A percentile compares a stretch with the other conserved stretches of the same genome.
These are phyloP conservation scores for Xiphophorus birchmanni DNA, from an alignment of 2,797 vertebrate genomes.

Conservation along the genomic window DNA sequence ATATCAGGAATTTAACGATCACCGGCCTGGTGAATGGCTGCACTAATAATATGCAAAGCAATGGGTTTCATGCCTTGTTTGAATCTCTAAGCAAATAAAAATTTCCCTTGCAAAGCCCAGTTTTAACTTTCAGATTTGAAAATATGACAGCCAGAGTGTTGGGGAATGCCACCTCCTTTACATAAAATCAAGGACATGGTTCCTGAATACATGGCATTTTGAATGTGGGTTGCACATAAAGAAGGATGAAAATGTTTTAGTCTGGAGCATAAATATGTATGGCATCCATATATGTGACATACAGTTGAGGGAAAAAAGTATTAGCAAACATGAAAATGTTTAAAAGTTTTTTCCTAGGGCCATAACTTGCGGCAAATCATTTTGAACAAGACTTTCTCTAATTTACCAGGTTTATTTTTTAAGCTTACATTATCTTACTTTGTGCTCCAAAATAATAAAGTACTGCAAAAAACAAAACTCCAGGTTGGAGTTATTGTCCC, in stretches of 20 bases:
- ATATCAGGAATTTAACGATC: constrained; percentile 45
- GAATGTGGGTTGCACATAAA: constrained; percentile 8
- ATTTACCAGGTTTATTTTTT: too few species aligned
- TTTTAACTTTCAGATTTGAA: constrained; percentile 39
- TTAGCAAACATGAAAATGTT: neutral
- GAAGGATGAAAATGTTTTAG: neutral
- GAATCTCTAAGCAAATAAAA: constrained; percentile 47
- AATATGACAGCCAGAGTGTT: constrained; percentile 40
- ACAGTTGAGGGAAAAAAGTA: neutral
- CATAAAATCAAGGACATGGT: constrained; percentile 25
- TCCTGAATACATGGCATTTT: constrained; percentile 8
- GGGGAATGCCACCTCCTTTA: constrained; percentile 43
- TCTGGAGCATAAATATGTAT: neutral
- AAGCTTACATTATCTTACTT: neutral
- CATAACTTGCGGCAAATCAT: neutral
- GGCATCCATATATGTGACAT: neutral
- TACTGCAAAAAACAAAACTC: neutral
- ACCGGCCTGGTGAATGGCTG: constrained; percentile 35
- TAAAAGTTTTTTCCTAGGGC: neutral
- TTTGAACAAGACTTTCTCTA: neutral
- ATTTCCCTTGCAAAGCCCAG: constrained; percentile 65
- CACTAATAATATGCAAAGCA: constrained; percentile 66
- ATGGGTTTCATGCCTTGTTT: constrained; percentile 33
- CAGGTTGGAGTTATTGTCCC: neutral
- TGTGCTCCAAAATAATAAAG: neutral